Evolutionary conservation across 1,140 invertebrate genomes (phyloP).

Genomic region (Drosophila mauritiana): DNA sequence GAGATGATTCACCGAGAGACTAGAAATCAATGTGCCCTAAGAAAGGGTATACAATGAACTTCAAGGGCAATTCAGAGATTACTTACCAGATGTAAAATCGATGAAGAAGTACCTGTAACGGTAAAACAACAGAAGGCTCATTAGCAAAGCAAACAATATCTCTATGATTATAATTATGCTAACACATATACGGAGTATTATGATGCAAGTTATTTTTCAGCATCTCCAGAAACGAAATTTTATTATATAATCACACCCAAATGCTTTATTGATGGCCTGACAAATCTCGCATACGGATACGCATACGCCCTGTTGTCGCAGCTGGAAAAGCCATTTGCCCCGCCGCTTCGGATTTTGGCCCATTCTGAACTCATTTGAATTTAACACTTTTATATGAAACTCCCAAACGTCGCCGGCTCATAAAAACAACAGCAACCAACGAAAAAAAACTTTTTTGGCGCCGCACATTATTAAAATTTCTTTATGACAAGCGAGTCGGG

Average conservation of each 20-base stretch:
- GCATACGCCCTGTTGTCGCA: slow-evolving; percentile 68
- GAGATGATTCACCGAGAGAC: too few species aligned
- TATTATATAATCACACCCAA: slow-evolving; percentile 35
- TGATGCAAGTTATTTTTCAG: slow-evolving; percentile 10
- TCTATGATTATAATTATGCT: neutral
- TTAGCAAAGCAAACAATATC: slow-evolving; percentile 9
- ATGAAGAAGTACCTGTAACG: slow-evolving; percentile 13
- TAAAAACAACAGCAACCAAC: slow-evolving; percentile 56
- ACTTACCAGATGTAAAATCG: slow-evolving; percentile 8
- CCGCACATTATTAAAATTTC: slow-evolving; percentile 83
- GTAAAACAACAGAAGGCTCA: slow-evolving; percentile 3
- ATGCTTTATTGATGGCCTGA: slow-evolving; percentile 39
- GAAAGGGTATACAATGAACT: neutral
- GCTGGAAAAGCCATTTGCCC: slow-evolving; percentile 56
- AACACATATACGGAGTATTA: neutral
- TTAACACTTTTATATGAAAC: slow-evolving; percentile 75
- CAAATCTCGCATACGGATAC: slow-evolving; percentile 35
- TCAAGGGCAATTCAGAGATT: neutral
- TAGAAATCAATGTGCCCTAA: too few species aligned
- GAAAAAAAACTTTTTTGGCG: slow-evolving; percentile 76
- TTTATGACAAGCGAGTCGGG: slow-evolving; percentile 75
- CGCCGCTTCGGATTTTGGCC: slow-evolving; percentile 36
- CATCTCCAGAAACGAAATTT: slow-evolving; percentile 6
- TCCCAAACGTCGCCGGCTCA: slow-evolving; percentile 60
- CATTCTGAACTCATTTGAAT: slow-evolving; percentile 79